Evolutionary conservation across 2,888 invertebrate species (phyloP), one percentile per base, ranked within the genome.

Genomic region (Lochmaea crataegi): DNA sequence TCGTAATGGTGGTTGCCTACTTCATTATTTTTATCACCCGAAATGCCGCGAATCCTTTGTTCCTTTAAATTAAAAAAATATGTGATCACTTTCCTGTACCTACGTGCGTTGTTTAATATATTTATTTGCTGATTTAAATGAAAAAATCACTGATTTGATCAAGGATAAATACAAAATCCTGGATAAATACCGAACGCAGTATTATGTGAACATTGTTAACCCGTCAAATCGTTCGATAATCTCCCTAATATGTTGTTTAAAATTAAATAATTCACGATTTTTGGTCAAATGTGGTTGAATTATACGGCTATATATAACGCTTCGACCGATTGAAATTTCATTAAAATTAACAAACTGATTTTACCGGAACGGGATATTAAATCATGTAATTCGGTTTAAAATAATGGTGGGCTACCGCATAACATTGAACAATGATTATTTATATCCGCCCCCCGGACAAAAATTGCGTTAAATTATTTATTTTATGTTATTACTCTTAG

Each of bases 311-410:
- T 14, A 63, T 18, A 63, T n/a, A 16, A 41, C 38, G 61, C 41
- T 41, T 41, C 16, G 3, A 63, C 16, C n/a, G 1, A 63, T 63
- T 63, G 65, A 45, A 65, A 53, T 65, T 26, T 53, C 53, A 53
- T 65, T 65, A 38, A 53, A 53, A 45, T 65, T 65, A 65, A 65
- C 53, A 38, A 57, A 57, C 18, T 67, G n/a, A 32, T 53, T 65
- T 53, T 32, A 53, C 65, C 65, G 51, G 14, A 53, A 65, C 51
- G 32, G n/a, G 41, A 41, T 12, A 67, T 57, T 67, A 67, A 41
- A 58, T 57, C 42, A 57, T 67, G 16, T 56, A 42, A 67, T 57
- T 42, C 57, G 57, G 22, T 57, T 67, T 67, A 26, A 57, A 65
- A 67, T 57, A 67, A 67, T 57, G 14, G 4, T 18, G 11, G 16